Base-by-base conservation (phyloP, 2,888 invertebrate genomes). In the Agapetus fuscipes region DNA sequence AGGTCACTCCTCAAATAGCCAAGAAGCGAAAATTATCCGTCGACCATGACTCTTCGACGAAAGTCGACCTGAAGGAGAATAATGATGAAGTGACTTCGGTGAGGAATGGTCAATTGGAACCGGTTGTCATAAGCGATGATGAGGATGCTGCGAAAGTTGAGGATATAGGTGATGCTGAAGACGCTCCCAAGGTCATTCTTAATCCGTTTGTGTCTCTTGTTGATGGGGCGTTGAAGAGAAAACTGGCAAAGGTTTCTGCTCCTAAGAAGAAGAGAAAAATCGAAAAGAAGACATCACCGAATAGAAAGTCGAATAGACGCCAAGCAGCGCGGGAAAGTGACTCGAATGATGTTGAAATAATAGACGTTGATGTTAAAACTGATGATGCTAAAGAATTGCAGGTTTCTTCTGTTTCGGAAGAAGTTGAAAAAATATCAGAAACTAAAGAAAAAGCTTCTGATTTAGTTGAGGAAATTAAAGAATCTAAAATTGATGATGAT, bases 11-110 rank as follows among this genome's bases (percentile, higher is more conserved):
- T 34, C 57, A 51, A 26, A 53, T 36, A 11, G 24, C 62, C 12
- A 60, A 70, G 40, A 71, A 71, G 46, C 60, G 71, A 36, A 71
- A 71, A 50, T 54, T 69, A 25, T 66, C 68, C 6, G 56, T 57
- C 2, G 52, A 62, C 12, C 57, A 60, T 10, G 60, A 56, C 36
- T 25, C 34, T 10, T 31, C 27, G 2, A 11, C 15, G 12, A 26
- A 34, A 13, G 13, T 14, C n/a, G 39, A 32, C 12, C 20, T n/a
- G n/a, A n/a, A n/a, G n/a, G n/a, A n/a, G n/a, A n/a, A n/a, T n/a
- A n/a, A n/a, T n/a, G n/a, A n/a, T n/a, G n/a, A n/a, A n/a, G n/a
- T n/a, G n/a, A n/a, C n/a, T n/a, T n/a, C n/a, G n/a, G n/a, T n/a
- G n/a, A n/a, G n/a, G n/a, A n/a, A n/a, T n/a, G n/a, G n/a, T n/a